Base-by-base conservation (phyloP, 2,888 invertebrate genomes). In the Darwinula stevensoni region DNA sequence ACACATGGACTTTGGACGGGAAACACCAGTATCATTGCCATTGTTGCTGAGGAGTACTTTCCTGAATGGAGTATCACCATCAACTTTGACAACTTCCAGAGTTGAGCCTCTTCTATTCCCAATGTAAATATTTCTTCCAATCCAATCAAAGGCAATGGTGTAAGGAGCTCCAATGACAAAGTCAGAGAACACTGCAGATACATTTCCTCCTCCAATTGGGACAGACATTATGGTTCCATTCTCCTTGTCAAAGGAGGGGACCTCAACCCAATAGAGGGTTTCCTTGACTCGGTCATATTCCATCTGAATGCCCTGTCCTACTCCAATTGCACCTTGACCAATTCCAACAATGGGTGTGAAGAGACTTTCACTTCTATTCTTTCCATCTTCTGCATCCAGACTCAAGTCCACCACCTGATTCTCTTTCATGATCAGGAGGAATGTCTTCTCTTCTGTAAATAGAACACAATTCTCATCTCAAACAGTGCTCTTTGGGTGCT, bases 131-230 rank as follows among this genome's bases (percentile, higher is more conserved):
- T 94, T 97, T 33, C 86, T 60, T 3, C 91, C 88, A 14, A 91
- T 59, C 91, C 94, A 94, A 49, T 97, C 94, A 45, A 88, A 76
- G 0, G 91, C 88, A 27, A 97, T 64, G 0, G 76, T 66, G 18
- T 75, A 74, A 0, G 88, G 78, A 0, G 82, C 71, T 0, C 88
- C 84, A 5, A 84, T 71, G 30, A 86, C 63, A n/a, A 86, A 78
- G 2, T 66, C 13, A 9, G 9, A 6, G 28, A 28, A 13, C 5
- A 28, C 9, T 6, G 9, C 14, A 28, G 28, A n/a, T 28, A 13
- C 14, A 28, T 28, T 28, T 6, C 28, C 28, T 28, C 14, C 28
- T 14, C 9, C n/a, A 14, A 31, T 22, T 14, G 4, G 4, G 11
- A 34, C 26, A n/a, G 13, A 27, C 18, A 5, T 27, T 5, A 28